phyloP scores from a whole-genome alignment of 2,113 vertebrate species.

The Mastomys natalensis region DNA sequence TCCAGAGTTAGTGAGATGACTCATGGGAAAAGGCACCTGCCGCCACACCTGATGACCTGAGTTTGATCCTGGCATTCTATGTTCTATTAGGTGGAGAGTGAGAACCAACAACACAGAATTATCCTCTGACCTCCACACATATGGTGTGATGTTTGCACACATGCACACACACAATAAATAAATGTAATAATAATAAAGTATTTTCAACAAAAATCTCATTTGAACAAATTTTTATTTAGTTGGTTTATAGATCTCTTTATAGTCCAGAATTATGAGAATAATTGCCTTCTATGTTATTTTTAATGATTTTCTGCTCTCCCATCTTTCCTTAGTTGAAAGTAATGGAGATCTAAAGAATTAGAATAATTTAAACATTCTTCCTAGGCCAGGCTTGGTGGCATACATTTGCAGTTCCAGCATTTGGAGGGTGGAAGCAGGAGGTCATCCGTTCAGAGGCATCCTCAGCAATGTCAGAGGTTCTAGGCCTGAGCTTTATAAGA shows the following conservation, averaged over 20 bases:
- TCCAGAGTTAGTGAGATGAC: not conserved
- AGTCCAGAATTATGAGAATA: slow-evolving; percentile 27
- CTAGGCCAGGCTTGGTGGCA: not conserved
- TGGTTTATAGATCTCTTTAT: slow-evolving; percentile 52
- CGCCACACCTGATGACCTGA: not conserved
- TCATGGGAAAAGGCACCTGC: not conserved
- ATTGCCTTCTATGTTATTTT: slow-evolving; percentile 37
- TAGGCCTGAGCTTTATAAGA: not conserved
- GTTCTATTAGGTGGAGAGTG: not conserved
- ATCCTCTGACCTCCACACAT: not conserved
- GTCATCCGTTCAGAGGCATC: not conserved
- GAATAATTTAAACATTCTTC: slow-evolving; percentile 27
- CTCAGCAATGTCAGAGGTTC: not conserved
- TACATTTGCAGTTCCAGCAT: not conserved
- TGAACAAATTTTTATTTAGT: slow-evolving; percentile 47
- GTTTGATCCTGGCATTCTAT: not conserved
- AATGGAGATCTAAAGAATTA: slow-evolving; percentile 38
- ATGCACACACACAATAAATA: not conserved
- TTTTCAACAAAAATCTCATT: slow-evolving; percentile 2
- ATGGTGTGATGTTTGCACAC: not conserved
- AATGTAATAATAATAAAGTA: not conserved
- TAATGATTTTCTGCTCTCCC: slow-evolving; percentile 33
- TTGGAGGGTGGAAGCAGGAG: not conserved
- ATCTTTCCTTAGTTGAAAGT: slow-evolving; percentile 53
- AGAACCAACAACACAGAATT: not conserved